Evolutionary conservation across 1,140 invertebrate species (phyloP).

Genomic region (Nephila pilipes): DNA sequence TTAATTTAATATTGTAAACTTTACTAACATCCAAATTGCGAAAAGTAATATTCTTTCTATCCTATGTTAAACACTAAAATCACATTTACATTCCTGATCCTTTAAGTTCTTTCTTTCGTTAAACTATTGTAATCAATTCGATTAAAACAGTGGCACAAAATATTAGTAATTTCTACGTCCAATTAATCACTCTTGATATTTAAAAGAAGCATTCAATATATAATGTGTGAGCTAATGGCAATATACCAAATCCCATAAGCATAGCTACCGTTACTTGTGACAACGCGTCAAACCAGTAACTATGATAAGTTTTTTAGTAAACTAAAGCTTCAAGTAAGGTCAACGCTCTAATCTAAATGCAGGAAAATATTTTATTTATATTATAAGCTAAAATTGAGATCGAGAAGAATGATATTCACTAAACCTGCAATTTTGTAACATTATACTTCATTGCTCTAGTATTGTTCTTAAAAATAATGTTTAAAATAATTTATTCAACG

Average conservation of each 20-base stretch:
- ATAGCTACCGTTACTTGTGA: background rate
- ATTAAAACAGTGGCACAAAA: too few relatives aligned
- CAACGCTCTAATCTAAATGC: background rate
- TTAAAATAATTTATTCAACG: background rate
- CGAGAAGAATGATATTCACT: background rate
- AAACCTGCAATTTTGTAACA: background rate
- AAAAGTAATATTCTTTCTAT: too few relatives aligned
- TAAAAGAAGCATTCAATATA: background rate
- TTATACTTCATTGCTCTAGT: background rate
- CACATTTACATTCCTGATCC: too few relatives aligned
- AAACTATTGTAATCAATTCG: too few relatives aligned
- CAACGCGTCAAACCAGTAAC: background rate
- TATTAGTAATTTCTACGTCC: too few relatives aligned
- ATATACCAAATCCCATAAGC: background rate
- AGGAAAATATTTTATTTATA: constrained; percentile 25
- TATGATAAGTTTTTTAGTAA: background rate
- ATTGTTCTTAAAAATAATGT: background rate
- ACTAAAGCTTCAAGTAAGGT: background rate
- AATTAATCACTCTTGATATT: too few relatives aligned
- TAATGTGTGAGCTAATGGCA: background rate
- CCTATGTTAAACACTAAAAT: too few relatives aligned
- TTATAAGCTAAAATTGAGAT: background rate
- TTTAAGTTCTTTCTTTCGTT: too few relatives aligned
- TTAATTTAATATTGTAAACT: too few relatives aligned
- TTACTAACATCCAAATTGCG: too few relatives aligned